Evolutionary conservation across 1,140 invertebrate genomes (phyloP), one percentile per base, ranked within the genome.

Genomic region (Harlomillsia oculata): DNA sequence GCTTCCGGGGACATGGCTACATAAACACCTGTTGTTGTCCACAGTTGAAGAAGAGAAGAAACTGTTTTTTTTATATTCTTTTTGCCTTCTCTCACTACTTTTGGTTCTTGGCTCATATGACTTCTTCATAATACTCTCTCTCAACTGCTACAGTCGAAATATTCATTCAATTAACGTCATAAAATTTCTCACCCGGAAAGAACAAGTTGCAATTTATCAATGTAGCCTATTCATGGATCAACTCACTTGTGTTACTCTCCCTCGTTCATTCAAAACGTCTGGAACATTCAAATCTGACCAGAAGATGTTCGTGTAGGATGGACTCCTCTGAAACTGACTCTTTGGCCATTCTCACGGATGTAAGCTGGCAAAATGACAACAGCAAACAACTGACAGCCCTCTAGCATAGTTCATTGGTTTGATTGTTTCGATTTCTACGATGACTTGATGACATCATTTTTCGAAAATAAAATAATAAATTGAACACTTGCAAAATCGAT

Each of bases 21-120:
- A 54, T 62, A 65, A 65, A 62, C 63, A 65, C 63, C 63, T 65
- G 63, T 65, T 65, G 63, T 62, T 58, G 56, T 58, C 56, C 56
- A 57, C 34, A 21, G 34, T 30, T 28, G 30, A 20, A 43, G 11
- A 20, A 11, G n/a, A 51, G 49, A 52, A 58, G 56, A 52, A 58
- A 39, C 32, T 39, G 39, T 55, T 39, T 54, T 54, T 48, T 46
- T 39, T 23, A 8, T 43, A 37, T 53, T 53, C 51, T 13, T 25
- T 9, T 23, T 23, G 5, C 28, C n/a, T 20, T 5, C 25, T 28
- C 25, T 25, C 34, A 9, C 18, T 30, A 16, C 32, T 4, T 16
- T 37, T 13, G 4, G 23, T 11, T 18, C 11, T n/a, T 6, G 40
- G 34, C 23, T 40, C n/a, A n/a, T 34, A 50, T 29, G 45, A 8